phyloP scores from a whole-genome alignment of 2,888 invertebrate genomes.

The Phania funesta region DNA sequence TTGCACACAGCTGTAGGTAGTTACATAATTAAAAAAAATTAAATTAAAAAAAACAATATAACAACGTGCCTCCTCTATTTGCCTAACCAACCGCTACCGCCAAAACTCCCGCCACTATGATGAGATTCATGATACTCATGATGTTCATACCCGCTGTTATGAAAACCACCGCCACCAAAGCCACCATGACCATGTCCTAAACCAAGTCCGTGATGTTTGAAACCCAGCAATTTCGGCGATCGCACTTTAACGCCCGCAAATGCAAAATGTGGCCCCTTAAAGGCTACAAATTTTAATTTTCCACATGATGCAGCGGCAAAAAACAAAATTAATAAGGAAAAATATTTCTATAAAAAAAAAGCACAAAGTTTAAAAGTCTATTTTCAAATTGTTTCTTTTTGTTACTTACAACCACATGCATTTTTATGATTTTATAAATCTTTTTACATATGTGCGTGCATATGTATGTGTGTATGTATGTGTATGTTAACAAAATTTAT shows the following conservation, averaged over 20 bases:
- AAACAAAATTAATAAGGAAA: conserved; percentile 44
- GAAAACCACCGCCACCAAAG: conserved; percentile 58
- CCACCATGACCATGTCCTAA: conserved; percentile 54
- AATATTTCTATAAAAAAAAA: conserved; percentile 47
- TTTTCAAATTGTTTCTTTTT: neutral
- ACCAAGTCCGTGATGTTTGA: conserved; percentile 70
- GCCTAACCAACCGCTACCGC: conserved; percentile 75
- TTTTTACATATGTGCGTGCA: neutral
- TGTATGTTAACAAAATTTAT: no score
- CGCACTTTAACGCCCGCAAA: conserved; percentile 73
- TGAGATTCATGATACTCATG: conserved; percentile 72
- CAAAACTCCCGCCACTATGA: conserved; percentile 62
- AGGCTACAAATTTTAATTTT: conserved; percentile 73
- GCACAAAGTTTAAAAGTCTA: neutral
- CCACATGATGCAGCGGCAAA: conserved; percentile 63
- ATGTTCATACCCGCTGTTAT: conserved; percentile 68
- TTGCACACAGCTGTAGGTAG: no score
- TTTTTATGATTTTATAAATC: conserved; percentile 31
- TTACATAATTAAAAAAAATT: neutral
- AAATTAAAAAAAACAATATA: neutral
- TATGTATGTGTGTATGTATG: no score
- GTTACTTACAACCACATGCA: conserved; percentile 67
- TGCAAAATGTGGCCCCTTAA: conserved; percentile 73
- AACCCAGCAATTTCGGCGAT: conserved; percentile 73
- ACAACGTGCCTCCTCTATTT: conserved; percentile 48